Evolutionary conservation across 2,113 vertebrate species (phyloP).

Genomic region (Campylomormyrus numenius): DNA sequence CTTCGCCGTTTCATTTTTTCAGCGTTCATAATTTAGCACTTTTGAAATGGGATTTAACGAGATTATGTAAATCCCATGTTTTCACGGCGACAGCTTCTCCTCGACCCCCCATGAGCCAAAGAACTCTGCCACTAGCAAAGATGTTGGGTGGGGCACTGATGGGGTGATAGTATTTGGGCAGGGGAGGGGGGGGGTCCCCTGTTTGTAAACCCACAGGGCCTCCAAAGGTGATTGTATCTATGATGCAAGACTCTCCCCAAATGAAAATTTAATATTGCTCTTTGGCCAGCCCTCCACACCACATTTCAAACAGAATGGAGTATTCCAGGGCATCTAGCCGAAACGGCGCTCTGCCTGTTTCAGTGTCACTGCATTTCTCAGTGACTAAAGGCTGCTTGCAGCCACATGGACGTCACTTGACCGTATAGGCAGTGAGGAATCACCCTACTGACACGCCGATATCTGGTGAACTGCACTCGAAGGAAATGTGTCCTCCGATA

Average conservation of each 20-base stretch:
- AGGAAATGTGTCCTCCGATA: not conserved
- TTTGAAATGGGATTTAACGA: constrained; percentile 22
- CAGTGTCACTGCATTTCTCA: not conserved
- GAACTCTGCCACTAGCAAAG: not conserved
- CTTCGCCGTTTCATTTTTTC: constrained; percentile 1
- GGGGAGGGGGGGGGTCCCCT: not conserved
- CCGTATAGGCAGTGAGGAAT: not conserved
- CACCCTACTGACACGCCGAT: not conserved
- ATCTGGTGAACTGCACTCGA: not conserved
- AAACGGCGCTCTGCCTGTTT: not conserved
- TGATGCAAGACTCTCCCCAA: not conserved
- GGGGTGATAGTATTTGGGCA: not conserved
- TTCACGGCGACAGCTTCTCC: constrained; percentile 21
- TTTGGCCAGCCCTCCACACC: not conserved
- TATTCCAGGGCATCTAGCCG: not conserved
- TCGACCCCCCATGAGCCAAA: not conserved
- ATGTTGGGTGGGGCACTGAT: not conserved
- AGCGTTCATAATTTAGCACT: constrained; percentile 2
- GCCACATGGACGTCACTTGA: not conserved
- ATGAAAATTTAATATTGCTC: not conserved
- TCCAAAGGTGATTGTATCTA: not conserved
- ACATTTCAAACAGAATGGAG: not conserved
- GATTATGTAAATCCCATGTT: constrained; percentile 25
- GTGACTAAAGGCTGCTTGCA: not conserved
- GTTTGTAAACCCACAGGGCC: not conserved